A percentile compares a stretch with the other conserved stretches of the same genome.
These are phyloP conservation scores for Ectropis grisescens DNA, from an alignment of 1,140 invertebrate species.

Conservation along the genomic window DNA sequence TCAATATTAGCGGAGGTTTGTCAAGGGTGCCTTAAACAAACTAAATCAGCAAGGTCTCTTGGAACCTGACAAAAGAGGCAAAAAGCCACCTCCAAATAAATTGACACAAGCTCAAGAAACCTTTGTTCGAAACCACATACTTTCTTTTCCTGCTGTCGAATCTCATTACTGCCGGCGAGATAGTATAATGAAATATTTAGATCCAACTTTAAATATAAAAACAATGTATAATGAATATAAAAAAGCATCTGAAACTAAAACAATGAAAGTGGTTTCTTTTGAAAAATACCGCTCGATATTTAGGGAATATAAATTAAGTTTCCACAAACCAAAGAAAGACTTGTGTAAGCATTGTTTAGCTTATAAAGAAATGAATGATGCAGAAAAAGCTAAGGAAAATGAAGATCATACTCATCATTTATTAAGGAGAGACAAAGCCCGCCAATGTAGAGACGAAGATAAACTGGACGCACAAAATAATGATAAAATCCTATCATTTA, in stretches of 20 bases:
- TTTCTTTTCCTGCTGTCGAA: not conserved
- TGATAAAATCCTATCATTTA: constrained; percentile 3
- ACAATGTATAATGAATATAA: constrained; percentile 1
- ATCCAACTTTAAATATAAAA: not conserved
- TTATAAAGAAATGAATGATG: constrained; percentile 1
- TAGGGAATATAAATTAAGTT: constrained; percentile 3
- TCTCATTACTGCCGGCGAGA: not conserved
- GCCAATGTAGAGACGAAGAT: constrained; percentile 1
- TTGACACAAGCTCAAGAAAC: not conserved
- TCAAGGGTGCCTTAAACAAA: not conserved
- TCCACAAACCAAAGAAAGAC: constrained; percentile 5
- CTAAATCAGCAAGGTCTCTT: not conserved
- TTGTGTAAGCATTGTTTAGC: not conserved
- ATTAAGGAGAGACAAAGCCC: not conserved
- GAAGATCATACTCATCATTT: not conserved
- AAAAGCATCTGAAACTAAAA: not conserved
- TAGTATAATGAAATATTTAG: not conserved
- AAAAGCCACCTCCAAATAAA: constrained; percentile 1
- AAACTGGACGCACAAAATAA: constrained; percentile 5
- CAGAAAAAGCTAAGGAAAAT: no score
- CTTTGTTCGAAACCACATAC: not conserved
- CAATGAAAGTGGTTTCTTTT: not conserved
- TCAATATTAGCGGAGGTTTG: not conserved
- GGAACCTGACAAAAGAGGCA: not conserved
- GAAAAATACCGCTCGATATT: constrained; percentile 1